Evolutionary conservation across 2,888 invertebrate genomes (phyloP).

Genomic region (Rotaria macrura): DNA sequence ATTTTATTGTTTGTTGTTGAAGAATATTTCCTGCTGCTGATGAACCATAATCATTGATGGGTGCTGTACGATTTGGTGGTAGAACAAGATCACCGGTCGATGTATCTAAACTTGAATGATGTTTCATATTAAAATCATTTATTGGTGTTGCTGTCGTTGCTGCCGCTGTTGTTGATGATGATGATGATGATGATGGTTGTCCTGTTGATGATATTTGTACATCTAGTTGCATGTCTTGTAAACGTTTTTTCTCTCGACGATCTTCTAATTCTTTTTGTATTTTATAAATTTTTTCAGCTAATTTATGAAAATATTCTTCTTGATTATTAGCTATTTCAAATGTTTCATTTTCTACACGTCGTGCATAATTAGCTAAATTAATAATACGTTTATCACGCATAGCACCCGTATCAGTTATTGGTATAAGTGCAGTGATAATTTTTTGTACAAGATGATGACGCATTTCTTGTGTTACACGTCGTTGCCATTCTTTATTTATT

Average conservation of each 20-base stretch:
- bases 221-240: neutral
- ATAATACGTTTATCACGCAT: conserved; percentile 92
- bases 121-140: neutral
- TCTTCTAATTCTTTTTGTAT: conserved; percentile 94
- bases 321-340: conserved; percentile 83
- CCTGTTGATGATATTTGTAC: conserved; percentile 66
- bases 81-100: conserved; percentile 25
- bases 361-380: conserved; percentile 89
- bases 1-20: neutral
- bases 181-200: conserved; percentile 65
- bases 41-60: neutral
- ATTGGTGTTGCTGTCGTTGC: neutral
- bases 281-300: conserved; percentile 98
- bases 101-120: neutral
- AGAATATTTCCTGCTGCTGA: neutral
- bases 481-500: conserved; percentile 80
- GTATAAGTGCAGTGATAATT: conserved; percentile 96
- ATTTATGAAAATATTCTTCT: conserved; percentile 90
- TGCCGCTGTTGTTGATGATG: too few species aligned
- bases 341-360: conserved; percentile 98
- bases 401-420: conserved; percentile 88
- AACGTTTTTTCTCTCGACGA: conserved; percentile 60
- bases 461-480: conserved; percentile 80
- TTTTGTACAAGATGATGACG: conserved; percentile 97
- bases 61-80: conserved; percentile 27